A percentile compares a stretch with the other conserved stretches of the same genome.
Conservation (phyloP, 2,888 invertebrate genomes). For the Ectemnius lituratus region DNA sequence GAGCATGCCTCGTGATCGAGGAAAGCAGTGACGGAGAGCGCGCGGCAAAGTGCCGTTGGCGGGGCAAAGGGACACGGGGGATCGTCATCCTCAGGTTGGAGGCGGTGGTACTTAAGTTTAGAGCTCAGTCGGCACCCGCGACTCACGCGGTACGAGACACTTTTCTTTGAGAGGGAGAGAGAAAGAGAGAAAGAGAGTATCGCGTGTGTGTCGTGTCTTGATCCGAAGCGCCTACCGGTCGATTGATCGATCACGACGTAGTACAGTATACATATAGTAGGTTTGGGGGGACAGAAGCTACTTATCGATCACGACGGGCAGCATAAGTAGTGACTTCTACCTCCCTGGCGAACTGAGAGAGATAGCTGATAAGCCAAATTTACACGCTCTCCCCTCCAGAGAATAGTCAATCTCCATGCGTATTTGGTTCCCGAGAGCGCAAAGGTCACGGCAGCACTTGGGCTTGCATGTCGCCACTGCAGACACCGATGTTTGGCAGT, state of each 20-base stretch:
- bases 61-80: slow-evolving; percentile 59
- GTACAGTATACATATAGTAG: too few relatives aligned
- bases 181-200: slow-evolving; percentile 4
- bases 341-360: too few relatives aligned
- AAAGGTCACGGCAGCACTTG: too few relatives aligned
- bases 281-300: too few relatives aligned
- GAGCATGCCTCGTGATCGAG: slow-evolving; percentile 7
- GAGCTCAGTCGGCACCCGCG: slow-evolving; percentile 75
- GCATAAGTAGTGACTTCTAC: too few relatives aligned
- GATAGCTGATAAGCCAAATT: too few relatives aligned
- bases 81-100: slow-evolving; percentile 74
- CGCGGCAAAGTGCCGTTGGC: slow-evolving; percentile 40
- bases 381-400: too few relatives aligned
- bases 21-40: slow-evolving; percentile 39
- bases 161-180: slow-evolving; percentile 29
- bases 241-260: slow-evolving; percentile 14
- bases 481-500: too few relatives aligned
- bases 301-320: too few relatives aligned
- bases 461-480: too few relatives aligned
- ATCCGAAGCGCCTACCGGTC: slow-evolving; percentile 14
- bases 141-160: slow-evolving; percentile 68
- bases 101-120: slow-evolving; percentile 73
- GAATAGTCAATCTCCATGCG: too few relatives aligned
- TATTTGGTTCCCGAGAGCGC: too few relatives aligned
- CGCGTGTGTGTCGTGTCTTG: slow-evolving; percentile 7